These are phyloP conservation scores for Sussaba pulchella DNA, from an alignment of 2,888 invertebrate genomes.

Conservation along the genomic window DNA sequence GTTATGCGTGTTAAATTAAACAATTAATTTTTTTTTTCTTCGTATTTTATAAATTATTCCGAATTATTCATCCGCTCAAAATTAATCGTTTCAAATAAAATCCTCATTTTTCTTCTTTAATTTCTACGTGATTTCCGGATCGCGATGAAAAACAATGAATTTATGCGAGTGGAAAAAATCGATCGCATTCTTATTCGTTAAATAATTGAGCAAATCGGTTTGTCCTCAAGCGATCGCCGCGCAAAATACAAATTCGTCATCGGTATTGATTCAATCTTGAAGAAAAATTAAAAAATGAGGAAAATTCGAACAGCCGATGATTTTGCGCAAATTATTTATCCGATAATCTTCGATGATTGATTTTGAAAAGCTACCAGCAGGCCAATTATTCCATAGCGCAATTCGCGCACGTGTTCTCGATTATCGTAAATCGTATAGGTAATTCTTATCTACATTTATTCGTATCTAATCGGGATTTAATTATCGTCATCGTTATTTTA, in stretches of 20 bases:
- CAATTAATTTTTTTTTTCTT: conserved; percentile 19
- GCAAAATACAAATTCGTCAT: neutral
- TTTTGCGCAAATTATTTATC: conserved; percentile 8
- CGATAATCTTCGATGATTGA: conserved; percentile 51
- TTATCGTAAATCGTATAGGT: conserved; percentile 38
- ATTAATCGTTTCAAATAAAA: neutral
- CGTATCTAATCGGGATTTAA: conserved; percentile 48
- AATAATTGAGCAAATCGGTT: conserved; percentile 50
- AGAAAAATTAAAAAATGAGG: conserved; percentile 2
- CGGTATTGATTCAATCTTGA: conserved; percentile 6
- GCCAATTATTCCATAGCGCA: conserved; percentile 51
- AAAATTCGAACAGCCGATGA: conserved; percentile 11
- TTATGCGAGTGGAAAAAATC: conserved; percentile 6
- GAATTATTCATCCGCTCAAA: no score
- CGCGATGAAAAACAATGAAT: conserved; percentile 21
- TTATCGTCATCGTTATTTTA: conserved; percentile 26
- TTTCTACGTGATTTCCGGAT: neutral
- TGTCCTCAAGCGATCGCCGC: conserved; percentile 4
- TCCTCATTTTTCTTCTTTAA: neutral
- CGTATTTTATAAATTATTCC: conserved; percentile 15
- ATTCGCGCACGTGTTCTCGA: conserved; percentile 43
- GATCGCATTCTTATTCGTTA: conserved; percentile 22
- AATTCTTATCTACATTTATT: conserved; percentile 57
- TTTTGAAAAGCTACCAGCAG: conserved; percentile 65
- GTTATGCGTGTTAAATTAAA: conserved; percentile 11